Conservation (phyloP, 2,888 invertebrate genomes). For the Eristalis tenax region DNA sequence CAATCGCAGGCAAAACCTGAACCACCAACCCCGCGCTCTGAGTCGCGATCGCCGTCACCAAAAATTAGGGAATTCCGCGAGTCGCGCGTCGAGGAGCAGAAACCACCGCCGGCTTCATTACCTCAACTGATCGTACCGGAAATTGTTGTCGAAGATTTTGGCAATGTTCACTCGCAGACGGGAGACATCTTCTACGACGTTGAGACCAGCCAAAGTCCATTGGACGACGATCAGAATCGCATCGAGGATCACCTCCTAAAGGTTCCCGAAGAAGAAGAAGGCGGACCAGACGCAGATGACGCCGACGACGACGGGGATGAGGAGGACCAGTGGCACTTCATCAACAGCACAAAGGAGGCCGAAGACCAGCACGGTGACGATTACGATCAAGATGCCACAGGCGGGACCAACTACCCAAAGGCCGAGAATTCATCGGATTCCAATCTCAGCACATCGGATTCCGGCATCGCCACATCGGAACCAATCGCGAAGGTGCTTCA, state of each 20-base stretch:
- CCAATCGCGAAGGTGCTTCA: conserved; percentile 41
- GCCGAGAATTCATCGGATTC: conserved; percentile 76
- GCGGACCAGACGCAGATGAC: conserved; percentile 35
- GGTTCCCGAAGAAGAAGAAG: conserved; percentile 73
- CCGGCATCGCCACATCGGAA: conserved; percentile 76
- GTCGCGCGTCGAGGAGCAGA: conserved; percentile 73
- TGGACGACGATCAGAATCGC: conserved; percentile 3
- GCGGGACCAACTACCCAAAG: conserved; percentile 73
- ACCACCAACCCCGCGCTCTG: conserved; percentile 36
- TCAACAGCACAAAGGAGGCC: conserved; percentile 63
- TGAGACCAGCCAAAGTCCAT: conserved; percentile 65
- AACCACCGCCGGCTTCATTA: conserved; percentile 29
- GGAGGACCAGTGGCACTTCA: conserved; percentile 74
- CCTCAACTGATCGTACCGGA: conserved; percentile 75
- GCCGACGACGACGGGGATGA: conserved; percentile 34
- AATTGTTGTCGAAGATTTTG: conserved; percentile 79
- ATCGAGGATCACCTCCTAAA: conserved; percentile 74
- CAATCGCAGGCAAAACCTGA: conserved; percentile 71
- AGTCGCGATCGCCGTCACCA: conserved; percentile 57
- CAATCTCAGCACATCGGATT: conserved; percentile 79
- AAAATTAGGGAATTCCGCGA: conserved; percentile 76
- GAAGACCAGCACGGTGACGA: conserved; percentile 71
- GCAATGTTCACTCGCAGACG: conserved; percentile 67
- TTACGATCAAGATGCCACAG: background rate
- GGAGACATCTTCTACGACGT: conserved; percentile 78